phyloP scores from a whole-genome alignment of 2,113 vertebrate species.

The Cinclus mexicanus region DNA sequence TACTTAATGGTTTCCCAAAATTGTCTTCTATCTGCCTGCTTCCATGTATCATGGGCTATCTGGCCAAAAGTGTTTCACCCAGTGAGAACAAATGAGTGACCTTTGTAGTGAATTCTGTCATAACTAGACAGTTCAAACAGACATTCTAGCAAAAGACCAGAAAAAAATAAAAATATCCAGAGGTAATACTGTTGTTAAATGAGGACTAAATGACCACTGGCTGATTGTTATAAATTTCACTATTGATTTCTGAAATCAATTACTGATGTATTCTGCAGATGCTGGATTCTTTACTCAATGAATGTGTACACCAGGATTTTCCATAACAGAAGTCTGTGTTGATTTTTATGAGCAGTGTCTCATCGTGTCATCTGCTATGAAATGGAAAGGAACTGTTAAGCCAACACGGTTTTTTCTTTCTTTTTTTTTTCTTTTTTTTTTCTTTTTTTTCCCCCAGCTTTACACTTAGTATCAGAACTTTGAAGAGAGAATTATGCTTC shows the following conservation, averaged over 20 bases:
- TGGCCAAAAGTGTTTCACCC: background rate
- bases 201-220: background rate
- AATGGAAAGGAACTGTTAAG: background rate
- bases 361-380: background rate
- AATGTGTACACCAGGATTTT: background rate
- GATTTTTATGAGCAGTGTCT: background rate
- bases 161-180: background rate
- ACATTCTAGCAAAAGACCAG: background rate
- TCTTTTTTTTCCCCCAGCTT: background rate
- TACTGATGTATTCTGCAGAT: background rate
- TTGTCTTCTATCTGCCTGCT: background rate
- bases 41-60: background rate
- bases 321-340: background rate
- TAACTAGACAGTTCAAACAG: background rate
- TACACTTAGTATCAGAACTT: background rate
- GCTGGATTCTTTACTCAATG: background rate
- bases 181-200: background rate
- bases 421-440: background rate
- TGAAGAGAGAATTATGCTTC: background rate
- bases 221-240: background rate
- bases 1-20: background rate
- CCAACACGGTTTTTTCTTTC: background rate
- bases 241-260: background rate
- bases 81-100: background rate
- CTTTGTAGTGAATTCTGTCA: background rate